Percentiles rank a stretch among this genome's conserved stretches.
These are phyloP conservation scores for Sylvia atricapilla DNA, from an alignment of 2,113 vertebrate genomes.

Conservation along the genomic window DNA sequence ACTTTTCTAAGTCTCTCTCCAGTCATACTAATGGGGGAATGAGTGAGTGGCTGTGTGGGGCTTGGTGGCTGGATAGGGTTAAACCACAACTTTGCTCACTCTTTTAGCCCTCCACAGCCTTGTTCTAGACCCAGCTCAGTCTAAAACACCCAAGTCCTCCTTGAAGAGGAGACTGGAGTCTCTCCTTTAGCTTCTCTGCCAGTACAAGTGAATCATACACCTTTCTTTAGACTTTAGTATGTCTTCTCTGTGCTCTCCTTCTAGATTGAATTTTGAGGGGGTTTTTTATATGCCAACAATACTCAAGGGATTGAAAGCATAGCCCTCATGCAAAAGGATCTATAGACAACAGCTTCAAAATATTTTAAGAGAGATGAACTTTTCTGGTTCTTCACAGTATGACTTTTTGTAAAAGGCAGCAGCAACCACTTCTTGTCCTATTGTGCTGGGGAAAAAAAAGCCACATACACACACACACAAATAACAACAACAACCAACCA, in stretches of 20 bases:
- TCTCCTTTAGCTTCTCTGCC: not conserved
- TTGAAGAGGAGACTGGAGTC: not conserved
- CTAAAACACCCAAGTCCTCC: not conserved
- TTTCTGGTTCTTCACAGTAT: not conserved
- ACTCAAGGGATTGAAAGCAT: not conserved
- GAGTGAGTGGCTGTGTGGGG: not conserved
- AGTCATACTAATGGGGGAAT: not conserved
- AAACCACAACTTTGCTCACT: not conserved
- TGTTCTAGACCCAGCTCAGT: not conserved
- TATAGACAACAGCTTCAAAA: not conserved
- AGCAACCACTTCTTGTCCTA: not conserved
- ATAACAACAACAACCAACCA: too few species aligned
- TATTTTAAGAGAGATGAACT: not conserved
- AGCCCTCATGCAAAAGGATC: not conserved
- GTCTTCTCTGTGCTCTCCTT: not conserved
- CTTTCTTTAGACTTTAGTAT: fast-evolving
- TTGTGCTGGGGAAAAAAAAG: not conserved
- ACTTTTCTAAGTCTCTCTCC: not conserved
- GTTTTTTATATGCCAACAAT: not conserved
- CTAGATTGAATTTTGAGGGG: not conserved
- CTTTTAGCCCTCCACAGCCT: not conserved
- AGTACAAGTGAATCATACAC: not conserved
- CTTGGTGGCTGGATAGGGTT: not conserved
- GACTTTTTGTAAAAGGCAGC: not conserved
- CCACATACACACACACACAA: too few species aligned